Evolutionary conservation across 2,797 vertebrate species (phyloP), one percentile per base, ranked within the genome.

Genomic region (Varecia variegata): DNA sequence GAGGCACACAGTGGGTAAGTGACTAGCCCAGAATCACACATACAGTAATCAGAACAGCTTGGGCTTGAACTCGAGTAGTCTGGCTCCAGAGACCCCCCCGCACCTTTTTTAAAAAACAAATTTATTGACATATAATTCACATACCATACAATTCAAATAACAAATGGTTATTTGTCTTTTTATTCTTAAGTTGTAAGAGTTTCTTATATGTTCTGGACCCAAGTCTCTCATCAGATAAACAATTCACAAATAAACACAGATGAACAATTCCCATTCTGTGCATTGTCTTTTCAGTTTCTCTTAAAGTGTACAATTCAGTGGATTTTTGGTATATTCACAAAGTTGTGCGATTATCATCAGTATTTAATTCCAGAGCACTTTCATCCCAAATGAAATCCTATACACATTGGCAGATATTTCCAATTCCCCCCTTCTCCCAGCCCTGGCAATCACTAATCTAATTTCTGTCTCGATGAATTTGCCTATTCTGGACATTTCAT

Each of bases 51-150:
- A 47, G 70, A 93, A 90, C 14, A 89, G 5, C 25, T 3, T 3
- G 60, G 3, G 5, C 74, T 38, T 93, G 68, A 83, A 90, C 62
- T 68, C 86, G 86, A 38, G 62, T 11, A 70, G 7, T 83, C 82
- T 76, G 73, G 32, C 23, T 88, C 52, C 65, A 60, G 70, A 88
- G 35, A 65, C 18, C 27, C 11, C 20, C 38, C 6, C 30, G 73
- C 18, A 56, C 3, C n/a, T 90, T 76, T 58, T 76, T n/a, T 70
- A 50, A 18, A 79, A 74, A 95, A 76, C 5, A 67, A 56, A 35
- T 65, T 80, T 92, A 92, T 68, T 79, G 47, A 68, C 77, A 71
- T 82, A 62, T 45, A 79, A 88, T 83, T 93, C 43, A 91, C 25
- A 67, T 90, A 50, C 20, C 20, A 14, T 70, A 77, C n/a, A 93